Percentiles rank a stretch among this genome's conserved stretches.
phyloP scores from a whole-genome alignment of 2,797 vertebrate species.

The Bovichtus diacanthus region DNA sequence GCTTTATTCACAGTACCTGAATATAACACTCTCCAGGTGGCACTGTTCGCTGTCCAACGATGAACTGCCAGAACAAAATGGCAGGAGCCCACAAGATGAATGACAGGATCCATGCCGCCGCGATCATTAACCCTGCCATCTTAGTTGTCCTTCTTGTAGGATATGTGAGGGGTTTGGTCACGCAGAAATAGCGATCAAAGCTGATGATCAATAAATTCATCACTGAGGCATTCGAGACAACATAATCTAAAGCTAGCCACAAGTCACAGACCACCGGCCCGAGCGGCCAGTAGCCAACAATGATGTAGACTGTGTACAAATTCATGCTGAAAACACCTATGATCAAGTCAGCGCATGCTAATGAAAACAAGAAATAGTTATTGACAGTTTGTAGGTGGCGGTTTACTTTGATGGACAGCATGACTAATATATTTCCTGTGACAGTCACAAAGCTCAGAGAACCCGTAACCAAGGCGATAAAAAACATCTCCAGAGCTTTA shows the following conservation, averaged over 20 bases:
- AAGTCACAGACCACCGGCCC: constrained; percentile 96
- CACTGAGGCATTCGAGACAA: constrained; percentile 97
- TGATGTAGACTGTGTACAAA: constrained; percentile 95
- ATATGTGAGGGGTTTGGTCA: constrained; percentile 97
- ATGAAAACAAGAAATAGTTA: constrained; percentile 98
- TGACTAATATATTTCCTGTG: constrained; percentile 97
- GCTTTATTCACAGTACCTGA: constrained; percentile 77
- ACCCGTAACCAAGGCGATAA: constrained; percentile 95
- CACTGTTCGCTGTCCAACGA: constrained; percentile 84
- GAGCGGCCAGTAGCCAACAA: constrained; percentile 97
- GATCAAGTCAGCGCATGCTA: constrained; percentile 97
- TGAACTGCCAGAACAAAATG: constrained; percentile 95
- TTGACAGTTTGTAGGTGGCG: constrained; percentile 98
- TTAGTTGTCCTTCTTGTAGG: constrained; percentile 96
- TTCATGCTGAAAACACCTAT: constrained; percentile 99
- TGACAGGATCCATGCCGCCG: constrained; percentile 89
- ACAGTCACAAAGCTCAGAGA: constrained; percentile 97
- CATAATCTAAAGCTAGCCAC: constrained; percentile 97
- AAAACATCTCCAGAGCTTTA: constrained; percentile 96
- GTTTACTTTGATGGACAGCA: constrained; percentile 99
- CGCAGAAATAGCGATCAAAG: constrained; percentile 98
- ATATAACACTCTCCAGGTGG: constrained; percentile 89
- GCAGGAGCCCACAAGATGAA: constrained; percentile 98
- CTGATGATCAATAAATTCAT: constrained; percentile 99
- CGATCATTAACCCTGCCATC: constrained; percentile 97